Evolutionary conservation across 1,140 invertebrate species (phyloP).

Genomic region (Antheraea mylitta): DNA sequence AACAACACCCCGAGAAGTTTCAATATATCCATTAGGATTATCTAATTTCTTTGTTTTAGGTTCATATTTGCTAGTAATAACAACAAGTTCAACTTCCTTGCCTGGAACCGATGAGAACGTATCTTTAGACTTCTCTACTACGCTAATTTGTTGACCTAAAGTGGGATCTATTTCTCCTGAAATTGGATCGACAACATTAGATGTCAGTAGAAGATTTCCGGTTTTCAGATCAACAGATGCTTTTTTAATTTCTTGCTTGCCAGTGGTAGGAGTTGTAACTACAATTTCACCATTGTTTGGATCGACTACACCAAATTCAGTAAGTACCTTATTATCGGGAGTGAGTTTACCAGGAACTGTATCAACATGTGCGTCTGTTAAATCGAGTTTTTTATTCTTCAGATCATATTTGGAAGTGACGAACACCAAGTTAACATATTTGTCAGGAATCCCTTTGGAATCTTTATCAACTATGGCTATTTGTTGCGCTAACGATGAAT

Average conservation of each 20-base stretch:
- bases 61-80: slow-evolving; percentile 76
- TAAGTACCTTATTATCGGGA: slow-evolving; percentile 67
- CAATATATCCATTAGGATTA: slow-evolving; percentile 69
- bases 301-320: slow-evolving; percentile 76
- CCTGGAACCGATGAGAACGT: slow-evolving; percentile 41
- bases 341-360: slow-evolving; percentile 78
- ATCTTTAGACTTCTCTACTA: slow-evolving; percentile 62
- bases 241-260: slow-evolving; percentile 59
- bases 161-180: slow-evolving; percentile 77
- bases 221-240: slow-evolving; percentile 76
- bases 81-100: slow-evolving; percentile 69
- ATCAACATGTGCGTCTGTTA: slow-evolving; percentile 79
- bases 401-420: slow-evolving; percentile 75
- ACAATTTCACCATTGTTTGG: slow-evolving; percentile 74
- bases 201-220: slow-evolving; percentile 80
- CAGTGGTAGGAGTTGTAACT: slow-evolving; percentile 53
- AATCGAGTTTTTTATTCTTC: slow-evolving; percentile 78
- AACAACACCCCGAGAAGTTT: slow-evolving; percentile 67
- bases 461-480: slow-evolving; percentile 81
- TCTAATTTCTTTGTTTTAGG: slow-evolving; percentile 74
- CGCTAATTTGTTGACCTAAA: slow-evolving; percentile 73
- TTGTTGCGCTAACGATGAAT: slow-evolving; percentile 79
- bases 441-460: slow-evolving; percentile 50
- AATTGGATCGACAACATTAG: slow-evolving; percentile 79
- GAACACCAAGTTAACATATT: slow-evolving; percentile 79